Percentiles rank a stretch among this genome's conserved stretches.
phyloP scores from a whole-genome alignment of 2,113 vertebrate species.

The Loxodonta africana region DNA sequence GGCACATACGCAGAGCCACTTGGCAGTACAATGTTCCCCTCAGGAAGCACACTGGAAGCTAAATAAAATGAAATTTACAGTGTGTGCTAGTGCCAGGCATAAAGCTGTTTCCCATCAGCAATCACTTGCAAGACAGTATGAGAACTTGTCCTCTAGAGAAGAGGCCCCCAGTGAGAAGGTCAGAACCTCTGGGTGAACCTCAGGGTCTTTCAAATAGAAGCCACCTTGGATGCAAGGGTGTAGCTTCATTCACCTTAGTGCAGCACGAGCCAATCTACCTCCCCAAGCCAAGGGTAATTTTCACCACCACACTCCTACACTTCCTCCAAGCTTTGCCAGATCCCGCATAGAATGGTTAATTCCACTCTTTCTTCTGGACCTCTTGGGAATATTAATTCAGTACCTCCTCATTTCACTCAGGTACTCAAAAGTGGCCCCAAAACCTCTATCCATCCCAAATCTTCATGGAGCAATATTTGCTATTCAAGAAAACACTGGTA shows the following conservation, averaged over 20 bases:
- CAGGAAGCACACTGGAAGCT: constrained; percentile 26
- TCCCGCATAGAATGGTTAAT: neutral
- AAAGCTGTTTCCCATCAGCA: constrained; percentile 58
- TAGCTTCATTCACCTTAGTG: neutral
- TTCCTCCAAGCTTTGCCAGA: neutral
- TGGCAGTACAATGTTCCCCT: constrained; percentile 67
- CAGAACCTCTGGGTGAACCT: neutral
- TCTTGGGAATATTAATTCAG: neutral
- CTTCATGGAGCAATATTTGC: constrained; percentile 33
- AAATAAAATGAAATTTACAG: constrained; percentile 75
- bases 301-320: accelerated
- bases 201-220: neutral
- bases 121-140: constrained; percentile 40
- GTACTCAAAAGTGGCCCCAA: neutral
- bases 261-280: neutral
- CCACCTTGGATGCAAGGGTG: neutral
- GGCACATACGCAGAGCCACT: constrained; percentile 53
- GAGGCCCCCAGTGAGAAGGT: neutral
- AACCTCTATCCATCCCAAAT: neutral
- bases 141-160: constrained; percentile 38
- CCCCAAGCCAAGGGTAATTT: neutral
- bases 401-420: neutral
- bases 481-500: constrained; percentile 13
- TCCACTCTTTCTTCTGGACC: neutral
- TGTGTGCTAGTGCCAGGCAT: constrained; percentile 49